Base-by-base conservation (phyloP, 2,888 invertebrate species). In the Rhogogaster chlorosoma region DNA sequence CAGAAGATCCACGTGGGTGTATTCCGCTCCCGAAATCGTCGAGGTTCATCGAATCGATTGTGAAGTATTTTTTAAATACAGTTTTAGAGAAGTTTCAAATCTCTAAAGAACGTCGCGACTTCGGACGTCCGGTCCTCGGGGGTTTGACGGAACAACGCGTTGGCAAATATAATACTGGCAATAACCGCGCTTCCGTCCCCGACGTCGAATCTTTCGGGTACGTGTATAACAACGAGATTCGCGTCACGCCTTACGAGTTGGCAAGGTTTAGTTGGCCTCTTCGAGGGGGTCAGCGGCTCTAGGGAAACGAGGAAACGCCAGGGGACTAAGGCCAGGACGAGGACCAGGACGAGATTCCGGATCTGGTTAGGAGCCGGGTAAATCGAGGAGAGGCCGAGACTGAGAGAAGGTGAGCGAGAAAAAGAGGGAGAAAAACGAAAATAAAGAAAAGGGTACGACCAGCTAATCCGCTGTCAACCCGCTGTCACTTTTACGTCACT, bases 211-310 rank as follows among this genome's bases (percentile, higher is more conserved):
- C 18, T 77, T 77, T 77, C 18, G 49, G 15, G 29, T 29, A 29
- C 49, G 77, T 45, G 45, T 77, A 49, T 29, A 77, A 77, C 77
- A 84, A 73, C 75, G 83, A 87, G 75, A 90, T 91, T 90, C 89
- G 75, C 87, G 89, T 90, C 90, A 91, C 90, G 91, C 88, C 86
- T 87, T 71, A 84, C 83, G 87, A 88, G 89, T 89, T 88, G 88
- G 87, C 87, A 10, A 73, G 73, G 38, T 42, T 71, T 71, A 22
- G 49, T 38, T 45, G 73, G 53, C 45, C 29, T 26, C 29, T 53
- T 32, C 49, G 10, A 15, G n/a, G 32, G 49, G 77, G 77, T 77
- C 77, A 49, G 29, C 77, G n/a, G 77, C 77, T 53, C 77, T 77
- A n/a, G 77, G 73, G 73, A 73, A 73, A 42, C 73, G 42, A 73